Percentiles rank a stretch among this genome's conserved stretches.
These are phyloP conservation scores for Phylloscopus collybita DNA, from an alignment of 2,797 vertebrate species.

Conservation along the genomic window DNA sequence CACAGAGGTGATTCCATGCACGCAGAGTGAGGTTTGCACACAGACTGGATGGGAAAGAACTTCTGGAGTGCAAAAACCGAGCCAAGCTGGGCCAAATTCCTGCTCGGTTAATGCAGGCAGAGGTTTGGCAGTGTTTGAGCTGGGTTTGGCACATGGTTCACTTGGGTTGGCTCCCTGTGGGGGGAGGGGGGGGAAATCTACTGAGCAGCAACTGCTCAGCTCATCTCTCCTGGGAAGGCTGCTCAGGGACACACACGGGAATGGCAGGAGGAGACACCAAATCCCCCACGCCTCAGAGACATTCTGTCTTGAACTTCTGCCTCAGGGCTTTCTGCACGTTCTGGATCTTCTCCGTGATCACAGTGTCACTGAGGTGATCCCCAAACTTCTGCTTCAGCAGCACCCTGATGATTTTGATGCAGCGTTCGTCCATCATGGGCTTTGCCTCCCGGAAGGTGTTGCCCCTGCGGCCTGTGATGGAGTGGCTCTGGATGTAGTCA, in stretches of 20 bases:
- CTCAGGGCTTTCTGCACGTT: conserved; percentile 71
- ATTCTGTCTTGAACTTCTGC: conserved; percentile 68
- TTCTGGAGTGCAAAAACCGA: background rate
- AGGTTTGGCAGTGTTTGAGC: background rate
- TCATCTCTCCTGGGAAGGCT: background rate
- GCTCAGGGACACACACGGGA: background rate
- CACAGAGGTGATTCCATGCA: background rate
- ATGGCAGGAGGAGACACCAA: background rate
- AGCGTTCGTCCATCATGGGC: conserved; percentile 73
- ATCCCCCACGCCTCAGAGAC: background rate
- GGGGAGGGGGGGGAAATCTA: background rate
- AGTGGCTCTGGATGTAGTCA: conserved; percentile 70
- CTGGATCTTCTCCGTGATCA: conserved; percentile 73
- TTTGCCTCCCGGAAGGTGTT: conserved; percentile 67
- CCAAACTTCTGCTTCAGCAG: conserved; percentile 71
- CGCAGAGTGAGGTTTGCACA: background rate
- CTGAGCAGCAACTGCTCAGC: background rate
- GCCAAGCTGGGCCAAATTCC: background rate
- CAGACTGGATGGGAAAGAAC: background rate
- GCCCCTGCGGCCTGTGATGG: conserved; percentile 61
- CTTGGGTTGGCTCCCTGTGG: background rate
- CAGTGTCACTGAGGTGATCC: conserved; percentile 61
- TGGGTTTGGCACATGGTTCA: rapidly evolving
- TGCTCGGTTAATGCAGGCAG: background rate
- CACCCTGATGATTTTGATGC: conserved; percentile 68